Evolutionary conservation across 2,113 vertebrate genomes (phyloP).

Genomic region (Phylloscopus trochiloides): DNA sequence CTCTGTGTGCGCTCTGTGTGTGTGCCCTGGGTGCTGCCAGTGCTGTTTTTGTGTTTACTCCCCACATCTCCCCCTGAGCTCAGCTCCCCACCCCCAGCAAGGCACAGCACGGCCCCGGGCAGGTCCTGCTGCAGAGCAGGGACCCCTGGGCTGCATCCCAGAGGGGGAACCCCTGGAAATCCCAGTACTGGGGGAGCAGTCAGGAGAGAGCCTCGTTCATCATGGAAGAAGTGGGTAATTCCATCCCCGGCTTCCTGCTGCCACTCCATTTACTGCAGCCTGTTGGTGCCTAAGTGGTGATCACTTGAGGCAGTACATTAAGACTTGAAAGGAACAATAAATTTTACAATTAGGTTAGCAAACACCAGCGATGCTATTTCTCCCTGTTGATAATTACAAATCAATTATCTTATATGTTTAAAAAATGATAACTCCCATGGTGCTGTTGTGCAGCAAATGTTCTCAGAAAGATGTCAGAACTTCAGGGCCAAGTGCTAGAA

Average conservation of each 20-base stretch:
- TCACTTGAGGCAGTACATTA: slow-evolving; percentile 65
- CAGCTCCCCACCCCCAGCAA: not conserved
- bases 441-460: not conserved
- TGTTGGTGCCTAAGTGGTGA: slow-evolving; percentile 49
- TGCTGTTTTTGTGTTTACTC: not conserved
- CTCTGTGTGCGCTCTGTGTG: not conserved
- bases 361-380: slow-evolving; percentile 38
- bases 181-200: not conserved
- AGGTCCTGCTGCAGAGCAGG: not conserved
- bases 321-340: slow-evolving; percentile 67
- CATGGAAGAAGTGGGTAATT: not conserved
- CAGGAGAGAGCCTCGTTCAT: not conserved
- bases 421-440: slow-evolving; percentile 40
- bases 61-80: not conserved
- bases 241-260: slow-evolving; percentile 53
- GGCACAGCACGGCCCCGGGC: not conserved
- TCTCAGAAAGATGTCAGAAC: not conserved
- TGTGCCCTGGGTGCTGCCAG: not conserved
- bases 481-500: not conserved
- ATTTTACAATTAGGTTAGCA: slow-evolving; percentile 73
- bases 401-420: slow-evolving; percentile 68
- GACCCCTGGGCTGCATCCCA: not conserved
- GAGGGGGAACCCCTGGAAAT: not conserved
- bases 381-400: slow-evolving; percentile 70
- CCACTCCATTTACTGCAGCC: slow-evolving; percentile 50